Percentiles rank a stretch among this genome's conserved stretches.
Evolutionary conservation across 1,140 invertebrate species (phyloP).

Genomic region (Drosophila subobscura): DNA sequence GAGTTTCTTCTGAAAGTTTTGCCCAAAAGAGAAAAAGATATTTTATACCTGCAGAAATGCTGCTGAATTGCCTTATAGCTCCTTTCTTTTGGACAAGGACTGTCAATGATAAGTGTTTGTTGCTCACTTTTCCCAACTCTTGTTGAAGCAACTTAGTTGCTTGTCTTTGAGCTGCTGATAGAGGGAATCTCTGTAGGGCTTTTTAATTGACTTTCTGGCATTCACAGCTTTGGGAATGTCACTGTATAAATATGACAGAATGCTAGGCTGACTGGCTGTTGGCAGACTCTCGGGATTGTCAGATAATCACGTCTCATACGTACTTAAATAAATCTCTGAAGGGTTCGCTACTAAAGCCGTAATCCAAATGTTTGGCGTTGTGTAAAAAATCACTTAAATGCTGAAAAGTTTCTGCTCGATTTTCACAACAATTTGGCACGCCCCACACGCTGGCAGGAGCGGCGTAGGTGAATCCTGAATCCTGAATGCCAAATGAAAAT

Average conservation of each 20-base stretch:
- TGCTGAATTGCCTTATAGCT: conserved; percentile 14
- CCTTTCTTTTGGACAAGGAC: not conserved
- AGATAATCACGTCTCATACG: too few relatives aligned
- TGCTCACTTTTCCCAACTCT: too few relatives aligned
- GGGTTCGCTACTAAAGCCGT: not conserved
- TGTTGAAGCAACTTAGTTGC: too few relatives aligned
- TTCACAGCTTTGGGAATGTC: too few relatives aligned
- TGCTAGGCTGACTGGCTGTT: too few relatives aligned
- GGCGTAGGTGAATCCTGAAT: conserved; percentile 40
- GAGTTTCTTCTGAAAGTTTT: conserved; percentile 22
- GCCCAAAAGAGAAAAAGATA: conserved; percentile 1
- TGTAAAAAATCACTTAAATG: conserved; percentile 16
- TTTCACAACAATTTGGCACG: conserved; percentile 14
- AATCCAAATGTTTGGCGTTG: conserved; percentile 11
- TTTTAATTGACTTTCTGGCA: too few relatives aligned
- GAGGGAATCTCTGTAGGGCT: too few relatives aligned
- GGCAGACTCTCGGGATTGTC: too few relatives aligned
- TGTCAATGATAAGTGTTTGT: conserved; percentile 10
- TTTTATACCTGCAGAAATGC: conserved; percentile 20
- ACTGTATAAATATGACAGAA: too few relatives aligned
- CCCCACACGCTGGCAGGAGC: not conserved
- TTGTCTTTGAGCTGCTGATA: too few relatives aligned
- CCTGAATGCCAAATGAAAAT: conserved; percentile 26
- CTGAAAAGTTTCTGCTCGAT: conserved; percentile 33
- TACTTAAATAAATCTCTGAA: not conserved